These are phyloP conservation scores for Acipenser oxyrinchus DNA, from an alignment of 2,797 vertebrate species.

Conservation along the genomic window DNA sequence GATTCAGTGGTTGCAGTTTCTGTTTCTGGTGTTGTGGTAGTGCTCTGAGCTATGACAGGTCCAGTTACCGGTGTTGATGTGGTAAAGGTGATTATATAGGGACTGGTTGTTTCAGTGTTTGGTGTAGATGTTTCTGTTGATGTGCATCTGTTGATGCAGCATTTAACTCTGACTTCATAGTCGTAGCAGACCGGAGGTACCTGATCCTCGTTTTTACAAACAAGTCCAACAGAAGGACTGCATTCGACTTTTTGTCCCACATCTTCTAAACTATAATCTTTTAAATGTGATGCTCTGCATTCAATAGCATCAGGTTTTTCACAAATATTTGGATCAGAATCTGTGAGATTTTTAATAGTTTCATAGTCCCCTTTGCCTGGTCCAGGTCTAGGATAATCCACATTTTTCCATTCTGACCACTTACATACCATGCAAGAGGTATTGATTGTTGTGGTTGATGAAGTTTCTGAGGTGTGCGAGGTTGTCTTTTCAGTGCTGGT, in stretches of 20 bases:
- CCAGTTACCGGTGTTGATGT: not conserved
- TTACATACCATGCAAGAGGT: slow-evolving; percentile 27
- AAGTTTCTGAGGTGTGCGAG: not conserved
- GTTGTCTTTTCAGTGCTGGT: slow-evolving; percentile 1
- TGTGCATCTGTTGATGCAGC: slow-evolving; percentile 28
- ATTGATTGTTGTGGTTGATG: not conserved
- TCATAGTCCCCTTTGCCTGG: slow-evolving; percentile 38
- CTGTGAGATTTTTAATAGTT: slow-evolving; percentile 35
- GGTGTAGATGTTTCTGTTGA: not conserved
- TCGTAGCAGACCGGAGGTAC: slow-evolving; percentile 32
- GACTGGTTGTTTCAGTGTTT: not conserved
- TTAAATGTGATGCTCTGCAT: too few relatives aligned
- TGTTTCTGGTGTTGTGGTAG: not conserved
- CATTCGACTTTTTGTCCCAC: too few relatives aligned
- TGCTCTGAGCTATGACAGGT: not conserved
- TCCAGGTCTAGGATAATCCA: slow-evolving; percentile 40
- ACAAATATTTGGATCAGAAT: slow-evolving; percentile 37
- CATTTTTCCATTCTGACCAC: slow-evolving; percentile 45
- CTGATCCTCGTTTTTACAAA: slow-evolving; percentile 16
- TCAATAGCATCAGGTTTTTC: slow-evolving; percentile 24
- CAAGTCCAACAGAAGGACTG: too few relatives aligned
- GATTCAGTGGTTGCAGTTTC: not conserved
- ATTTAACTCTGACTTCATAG: slow-evolving; percentile 41
- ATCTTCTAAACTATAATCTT: too few relatives aligned
- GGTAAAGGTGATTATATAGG: not conserved